Base-by-base conservation (phyloP, 23 tunicate species). In the Halocynthia roretzi region DNA sequence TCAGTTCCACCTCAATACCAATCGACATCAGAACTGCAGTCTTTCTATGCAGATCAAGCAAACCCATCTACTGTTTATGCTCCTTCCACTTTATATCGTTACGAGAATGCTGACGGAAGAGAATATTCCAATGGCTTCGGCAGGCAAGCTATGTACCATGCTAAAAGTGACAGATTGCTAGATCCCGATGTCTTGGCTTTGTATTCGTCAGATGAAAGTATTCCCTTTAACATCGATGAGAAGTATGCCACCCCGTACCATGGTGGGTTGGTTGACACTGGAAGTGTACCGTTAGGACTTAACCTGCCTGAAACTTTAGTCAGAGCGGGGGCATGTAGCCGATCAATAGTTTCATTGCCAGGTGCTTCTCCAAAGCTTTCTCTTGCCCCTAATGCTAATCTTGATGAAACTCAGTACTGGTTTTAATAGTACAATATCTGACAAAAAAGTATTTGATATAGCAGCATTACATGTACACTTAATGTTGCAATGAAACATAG, bases 171-270 rank as follows among this genome's bases (percentile, higher is more conserved):
- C 14, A 74, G 22, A 54, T 74, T 53, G 20, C 55, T 74, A 53
- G 78, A 74, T 53, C 78, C 78, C 0, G 78, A 74, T 56, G 78
- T 74, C 8, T 54, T 53, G 17, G 80, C 78, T 6, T 31, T 82
- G 58, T 82, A 82, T 31, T 75, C 86, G 8, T 82, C 86, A 10
- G 86, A 82, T 63, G 86, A 82, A 31, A 82, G 86, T 52, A 74
- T 82, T 18, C 67, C 71, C 12, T 82, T 80, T 7, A 61, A 68
- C 31, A 67, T 22, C 7, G 86, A 75, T 52, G 72, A 76, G 22
- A 51, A 66, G 40, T 67, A 83, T 21, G 73, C 75, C 7, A 54
- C 72, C 8, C 52, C 63, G 15, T 18, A 52, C 7, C 71, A 56
- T 9, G 52, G 71, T 44, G 51, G 54, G 6, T 76, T 66, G 8